Conservation (phyloP, 2,888 invertebrate genomes). For the Eilema griseolum region DNA sequence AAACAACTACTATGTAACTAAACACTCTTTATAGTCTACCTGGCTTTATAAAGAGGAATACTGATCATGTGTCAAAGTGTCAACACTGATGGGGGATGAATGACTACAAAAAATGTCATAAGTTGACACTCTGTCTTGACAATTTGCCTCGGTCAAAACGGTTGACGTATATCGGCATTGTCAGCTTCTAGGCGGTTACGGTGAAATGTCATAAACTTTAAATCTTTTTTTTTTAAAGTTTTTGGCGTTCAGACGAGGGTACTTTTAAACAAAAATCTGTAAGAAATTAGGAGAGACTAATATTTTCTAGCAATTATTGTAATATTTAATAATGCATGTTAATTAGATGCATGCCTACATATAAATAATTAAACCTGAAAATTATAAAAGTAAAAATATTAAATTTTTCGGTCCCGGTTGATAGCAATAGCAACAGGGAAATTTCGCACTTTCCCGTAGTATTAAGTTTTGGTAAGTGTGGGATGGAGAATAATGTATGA, state of each 20-base stretch:
- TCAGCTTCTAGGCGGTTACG: conserved; percentile 60
- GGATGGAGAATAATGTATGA: too few species aligned
- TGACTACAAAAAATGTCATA: conserved; percentile 61
- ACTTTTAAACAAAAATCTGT: background rate
- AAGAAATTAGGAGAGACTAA: background rate
- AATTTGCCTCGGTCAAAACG: conserved; percentile 72
- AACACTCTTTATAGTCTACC: conserved; percentile 36
- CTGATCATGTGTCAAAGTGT: conserved; percentile 72
- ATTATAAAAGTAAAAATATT: background rate
- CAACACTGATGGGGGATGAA: conserved; percentile 69
- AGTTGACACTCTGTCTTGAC: conserved; percentile 64
- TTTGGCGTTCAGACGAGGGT: conserved; percentile 10
- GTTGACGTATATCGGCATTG: conserved; percentile 60
- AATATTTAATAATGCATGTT: too few species aligned
- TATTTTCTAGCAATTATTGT: too few species aligned
- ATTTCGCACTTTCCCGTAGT: too few species aligned
- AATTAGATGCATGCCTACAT: too few species aligned
- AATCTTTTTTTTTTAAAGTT: conserved; percentile 9
- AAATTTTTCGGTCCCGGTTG: background rate
- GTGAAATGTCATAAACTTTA: conserved; percentile 29
- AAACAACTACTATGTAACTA: conserved; percentile 44
- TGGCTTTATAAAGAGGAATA: conserved; percentile 52
- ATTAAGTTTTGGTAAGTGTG: too few species aligned
- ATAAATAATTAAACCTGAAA: background rate
- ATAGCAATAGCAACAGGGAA: too few species aligned